Conservation (phyloP, 2,888 invertebrate genomes). For the Dynastes hyllus region DNA sequence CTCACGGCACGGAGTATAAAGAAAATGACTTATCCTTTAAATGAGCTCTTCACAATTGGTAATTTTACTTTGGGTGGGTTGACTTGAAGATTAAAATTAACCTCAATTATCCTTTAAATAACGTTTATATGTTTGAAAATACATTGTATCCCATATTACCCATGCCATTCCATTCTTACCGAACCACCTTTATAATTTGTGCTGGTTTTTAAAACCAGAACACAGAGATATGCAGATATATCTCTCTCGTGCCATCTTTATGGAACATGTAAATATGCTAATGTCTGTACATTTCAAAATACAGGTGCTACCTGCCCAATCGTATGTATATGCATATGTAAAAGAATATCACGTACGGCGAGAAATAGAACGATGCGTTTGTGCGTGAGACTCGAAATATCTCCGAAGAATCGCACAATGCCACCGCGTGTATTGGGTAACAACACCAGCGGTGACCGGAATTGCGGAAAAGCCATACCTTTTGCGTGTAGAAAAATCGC, state of each 20-base stretch:
- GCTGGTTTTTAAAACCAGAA: too few relatives aligned
- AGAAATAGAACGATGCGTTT: not conserved
- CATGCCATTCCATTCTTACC: too few relatives aligned
- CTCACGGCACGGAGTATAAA: too few relatives aligned
- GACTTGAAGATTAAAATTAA: too few relatives aligned
- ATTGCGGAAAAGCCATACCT: slow-evolving; percentile 31
- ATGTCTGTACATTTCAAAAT: not conserved
- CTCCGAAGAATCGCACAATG: not conserved
- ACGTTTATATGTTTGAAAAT: too few relatives aligned
- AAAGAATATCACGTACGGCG: not conserved
- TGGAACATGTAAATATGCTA: not conserved
- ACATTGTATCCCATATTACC: too few relatives aligned
- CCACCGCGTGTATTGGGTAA: not conserved
- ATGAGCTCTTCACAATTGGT: too few relatives aligned
- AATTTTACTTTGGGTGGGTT: too few relatives aligned
- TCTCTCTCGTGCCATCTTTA: not conserved
- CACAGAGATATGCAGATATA: too few relatives aligned
- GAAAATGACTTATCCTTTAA: too few relatives aligned
- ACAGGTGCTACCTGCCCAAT: not conserved
- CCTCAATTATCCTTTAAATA: too few relatives aligned
- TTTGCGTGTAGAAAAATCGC: slow-evolving; percentile 25
- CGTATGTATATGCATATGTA: not conserved
- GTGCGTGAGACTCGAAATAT: not conserved
- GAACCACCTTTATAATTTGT: too few relatives aligned
- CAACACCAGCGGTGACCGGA: slow-evolving; percentile 27